Conservation (phyloP, 2,888 invertebrate genomes). For the Nemoura dubitans region DNA sequence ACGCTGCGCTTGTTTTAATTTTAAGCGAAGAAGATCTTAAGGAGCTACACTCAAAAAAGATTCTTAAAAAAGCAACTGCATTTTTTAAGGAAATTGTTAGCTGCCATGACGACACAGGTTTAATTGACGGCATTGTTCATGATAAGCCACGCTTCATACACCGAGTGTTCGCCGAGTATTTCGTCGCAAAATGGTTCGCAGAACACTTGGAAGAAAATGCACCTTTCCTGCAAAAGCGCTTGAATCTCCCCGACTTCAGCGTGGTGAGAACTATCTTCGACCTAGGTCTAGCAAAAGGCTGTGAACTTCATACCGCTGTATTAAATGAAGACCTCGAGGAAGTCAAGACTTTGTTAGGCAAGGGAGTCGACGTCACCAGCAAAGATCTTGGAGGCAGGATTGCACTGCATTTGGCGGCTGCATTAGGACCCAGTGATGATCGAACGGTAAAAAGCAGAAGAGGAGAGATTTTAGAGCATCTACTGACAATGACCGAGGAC, state of each 20-base stretch:
- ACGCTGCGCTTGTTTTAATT: not conserved
- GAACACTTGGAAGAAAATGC: conserved; percentile 24
- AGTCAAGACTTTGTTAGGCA: not conserved
- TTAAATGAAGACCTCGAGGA: conserved; percentile 32
- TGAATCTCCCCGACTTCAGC: conserved; percentile 32
- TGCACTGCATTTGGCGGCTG: conserved; percentile 42
- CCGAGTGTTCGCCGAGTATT: conserved; percentile 47
- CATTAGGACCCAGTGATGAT: not conserved
- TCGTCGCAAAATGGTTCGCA: conserved; percentile 44
- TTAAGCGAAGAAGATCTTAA: not conserved
- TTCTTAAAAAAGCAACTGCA: conserved; percentile 16
- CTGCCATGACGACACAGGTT: conserved; percentile 42
- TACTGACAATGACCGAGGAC: not conserved
- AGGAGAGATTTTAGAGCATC: conserved; percentile 16
- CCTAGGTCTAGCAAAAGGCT: conserved; percentile 30
- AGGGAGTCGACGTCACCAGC: conserved; percentile 18
- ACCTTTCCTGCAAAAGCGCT: conserved; percentile 21
- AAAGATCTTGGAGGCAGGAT: conserved; percentile 43
- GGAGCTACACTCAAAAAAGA: not conserved
- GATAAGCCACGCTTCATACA: conserved; percentile 43
- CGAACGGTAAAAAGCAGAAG: not conserved
- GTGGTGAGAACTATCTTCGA: conserved; percentile 43
- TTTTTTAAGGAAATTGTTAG: conserved; percentile 23
- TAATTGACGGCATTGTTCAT: conserved; percentile 33
- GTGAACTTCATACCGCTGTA: conserved; percentile 40